A percentile compares a stretch with the other conserved stretches of the same genome.
Evolutionary conservation across 2,113 vertebrate species (phyloP).

Genomic region (Triplophysa siluroides): DNA sequence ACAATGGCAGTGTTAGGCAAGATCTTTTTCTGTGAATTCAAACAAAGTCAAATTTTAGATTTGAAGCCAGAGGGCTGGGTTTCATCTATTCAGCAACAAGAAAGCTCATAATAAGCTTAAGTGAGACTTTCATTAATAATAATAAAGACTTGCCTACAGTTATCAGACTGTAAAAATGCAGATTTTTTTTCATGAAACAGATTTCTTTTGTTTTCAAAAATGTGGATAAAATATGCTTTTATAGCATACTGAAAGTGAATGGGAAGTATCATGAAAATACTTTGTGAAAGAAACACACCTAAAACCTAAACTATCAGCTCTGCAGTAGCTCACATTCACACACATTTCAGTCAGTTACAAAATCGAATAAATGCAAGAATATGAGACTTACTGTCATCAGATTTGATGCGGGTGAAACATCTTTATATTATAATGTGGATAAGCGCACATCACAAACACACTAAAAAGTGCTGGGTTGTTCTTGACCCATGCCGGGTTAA

Average conservation of each 20-base stretch:
- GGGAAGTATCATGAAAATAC: no score
- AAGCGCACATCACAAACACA: background rate
- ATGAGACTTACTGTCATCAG: background rate
- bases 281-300: no score
- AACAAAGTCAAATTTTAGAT: background rate
- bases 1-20: constrained; percentile 24
- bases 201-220: no score
- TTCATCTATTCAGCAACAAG: background rate
- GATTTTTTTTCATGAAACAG: background rate
- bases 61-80: background rate
- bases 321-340: background rate
- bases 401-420: background rate
- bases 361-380: background rate
- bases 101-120: background rate
- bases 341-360: background rate
- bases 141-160: background rate
- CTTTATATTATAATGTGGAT: background rate
- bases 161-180: background rate
- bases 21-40: constrained; percentile 30
- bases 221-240: no score
- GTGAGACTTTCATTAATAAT: background rate
- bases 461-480: no score
- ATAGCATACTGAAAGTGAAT: no score
- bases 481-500: no score
- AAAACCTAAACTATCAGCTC: no score